These are phyloP conservation scores for Ailuropoda melanoleuca DNA, from an alignment of 2,113 vertebrate species.

Conservation along the genomic window DNA sequence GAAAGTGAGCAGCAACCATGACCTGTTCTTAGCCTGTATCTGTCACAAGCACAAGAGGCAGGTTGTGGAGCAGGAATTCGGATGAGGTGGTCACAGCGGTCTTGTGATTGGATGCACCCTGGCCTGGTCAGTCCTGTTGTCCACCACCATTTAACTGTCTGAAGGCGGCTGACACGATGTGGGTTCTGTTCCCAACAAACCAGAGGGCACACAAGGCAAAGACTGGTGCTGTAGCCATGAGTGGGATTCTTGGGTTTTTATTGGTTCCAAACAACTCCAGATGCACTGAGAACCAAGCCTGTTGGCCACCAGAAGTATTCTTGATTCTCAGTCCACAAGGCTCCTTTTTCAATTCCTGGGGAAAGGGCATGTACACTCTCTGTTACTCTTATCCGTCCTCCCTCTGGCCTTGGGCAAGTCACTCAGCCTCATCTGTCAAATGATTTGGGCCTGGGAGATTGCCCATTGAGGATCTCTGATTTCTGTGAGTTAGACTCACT, in stretches of 20 bases:
- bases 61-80: background rate
- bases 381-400: background rate
- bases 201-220: background rate
- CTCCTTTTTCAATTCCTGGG: background rate
- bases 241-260: background rate
- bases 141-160: background rate
- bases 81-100: background rate
- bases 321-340: background rate
- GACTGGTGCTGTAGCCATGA: accelerated
- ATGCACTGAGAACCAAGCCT: slow-evolving; percentile 25
- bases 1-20: background rate
- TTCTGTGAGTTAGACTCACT: background rate
- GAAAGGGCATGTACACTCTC: background rate
- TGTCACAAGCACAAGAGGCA: background rate
- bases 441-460: background rate
- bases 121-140: too few relatives aligned
- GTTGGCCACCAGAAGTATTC: background rate
- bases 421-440: background rate
- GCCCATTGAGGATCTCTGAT: background rate
- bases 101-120: accelerated
- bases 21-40: background rate
- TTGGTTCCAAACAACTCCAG: slow-evolving; percentile 17
- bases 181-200: background rate
- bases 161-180: background rate
- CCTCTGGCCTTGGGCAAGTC: background rate